Evolutionary conservation across 2,113 vertebrate species (phyloP).

Genomic region (Gambusia holbrooki): DNA sequence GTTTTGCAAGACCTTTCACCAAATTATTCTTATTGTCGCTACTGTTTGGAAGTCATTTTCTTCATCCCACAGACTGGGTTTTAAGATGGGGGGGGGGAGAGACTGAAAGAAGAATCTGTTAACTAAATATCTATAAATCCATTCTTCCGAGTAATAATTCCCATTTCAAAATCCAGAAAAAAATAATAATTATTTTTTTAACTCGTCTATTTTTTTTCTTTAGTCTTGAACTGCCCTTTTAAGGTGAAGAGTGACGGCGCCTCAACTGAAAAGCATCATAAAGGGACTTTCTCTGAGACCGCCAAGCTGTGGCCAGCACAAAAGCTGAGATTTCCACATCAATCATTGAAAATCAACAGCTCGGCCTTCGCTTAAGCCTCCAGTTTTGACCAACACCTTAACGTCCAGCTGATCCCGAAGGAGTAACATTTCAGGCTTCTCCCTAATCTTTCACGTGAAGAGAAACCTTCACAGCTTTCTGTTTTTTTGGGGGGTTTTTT

Average conservation of each 20-base stretch:
- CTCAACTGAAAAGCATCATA: background rate
- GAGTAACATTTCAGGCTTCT: background rate
- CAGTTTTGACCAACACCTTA: background rate
- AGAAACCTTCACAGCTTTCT: slow-evolving; percentile 7
- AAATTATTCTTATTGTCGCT: no score
- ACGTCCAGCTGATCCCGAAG: background rate
- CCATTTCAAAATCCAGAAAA: no score
- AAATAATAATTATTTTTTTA: no score
- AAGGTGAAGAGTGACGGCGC: background rate
- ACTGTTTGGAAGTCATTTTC: no score
- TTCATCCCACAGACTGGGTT: no score
- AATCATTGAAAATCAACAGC: background rate
- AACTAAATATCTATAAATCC: no score
- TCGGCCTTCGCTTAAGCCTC: no score
- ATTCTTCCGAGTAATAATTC: no score
- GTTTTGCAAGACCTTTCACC: no score
- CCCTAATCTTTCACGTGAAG: background rate
- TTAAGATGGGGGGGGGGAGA: no score
- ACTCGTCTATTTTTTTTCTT: background rate
- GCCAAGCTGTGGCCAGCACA: background rate
- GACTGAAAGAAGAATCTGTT: no score
- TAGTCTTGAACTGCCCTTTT: background rate
- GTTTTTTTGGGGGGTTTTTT: slow-evolving; percentile 1
- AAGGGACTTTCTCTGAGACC: background rate
- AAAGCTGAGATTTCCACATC: background rate